Evolutionary conservation across 2,888 invertebrate genomes (phyloP).

Genomic region (Bhutanitis thaidina): DNA sequence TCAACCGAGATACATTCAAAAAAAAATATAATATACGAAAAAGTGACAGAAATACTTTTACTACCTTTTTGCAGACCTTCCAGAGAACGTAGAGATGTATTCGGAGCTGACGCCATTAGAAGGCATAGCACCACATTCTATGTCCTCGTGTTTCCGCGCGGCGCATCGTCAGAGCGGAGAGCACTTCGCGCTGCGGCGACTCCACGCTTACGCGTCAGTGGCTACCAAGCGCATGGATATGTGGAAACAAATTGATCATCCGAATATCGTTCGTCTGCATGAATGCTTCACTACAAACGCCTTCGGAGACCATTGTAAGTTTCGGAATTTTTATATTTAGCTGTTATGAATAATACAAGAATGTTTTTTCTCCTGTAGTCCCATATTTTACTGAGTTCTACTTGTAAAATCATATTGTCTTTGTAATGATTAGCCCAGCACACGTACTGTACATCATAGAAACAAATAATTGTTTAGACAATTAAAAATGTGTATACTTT

Average conservation of each 20-base stretch:
- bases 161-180: conserved; percentile 92
- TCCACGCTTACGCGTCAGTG: conserved; percentile 90
- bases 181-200: conserved; percentile 90
- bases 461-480: too few species aligned
- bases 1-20: too few species aligned
- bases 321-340: background rate
- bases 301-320: conserved; percentile 96
- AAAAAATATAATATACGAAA: too few species aligned
- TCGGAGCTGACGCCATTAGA: conserved; percentile 93
- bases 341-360: too few species aligned
- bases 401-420: too few species aligned
- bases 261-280: conserved; percentile 94
- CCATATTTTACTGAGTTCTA: too few species aligned
- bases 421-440: too few species aligned
- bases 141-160: conserved; percentile 94
- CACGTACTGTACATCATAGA: too few species aligned
- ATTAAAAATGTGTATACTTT: too few species aligned
- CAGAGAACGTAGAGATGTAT: conserved; percentile 94
- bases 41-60: too few species aligned
- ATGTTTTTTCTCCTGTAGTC: too few species aligned
- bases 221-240: conserved; percentile 94
- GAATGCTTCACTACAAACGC: conserved; percentile 97
- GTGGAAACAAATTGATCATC: conserved; percentile 97
- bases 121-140: conserved; percentile 82
- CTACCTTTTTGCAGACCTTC: conserved; percentile 82